Conservation (phyloP, 2,797 vertebrate genomes). For the Notolabrus celidotus region DNA sequence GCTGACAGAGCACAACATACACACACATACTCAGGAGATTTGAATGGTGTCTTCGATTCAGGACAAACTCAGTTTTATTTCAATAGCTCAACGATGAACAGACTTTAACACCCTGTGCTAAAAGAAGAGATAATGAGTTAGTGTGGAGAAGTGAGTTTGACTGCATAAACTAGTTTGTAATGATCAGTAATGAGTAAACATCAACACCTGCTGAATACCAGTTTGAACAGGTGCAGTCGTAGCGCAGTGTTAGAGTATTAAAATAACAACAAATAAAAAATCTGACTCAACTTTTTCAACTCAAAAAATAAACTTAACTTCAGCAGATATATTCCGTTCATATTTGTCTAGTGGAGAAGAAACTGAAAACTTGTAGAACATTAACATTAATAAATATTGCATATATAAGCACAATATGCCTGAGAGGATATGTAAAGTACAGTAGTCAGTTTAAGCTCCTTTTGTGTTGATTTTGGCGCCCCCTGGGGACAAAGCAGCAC, state of each 20-base stretch:
- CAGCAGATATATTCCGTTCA: neutral
- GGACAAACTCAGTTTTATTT: constrained; percentile 15
- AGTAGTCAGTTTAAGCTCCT: no score
- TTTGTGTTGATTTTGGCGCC: no score
- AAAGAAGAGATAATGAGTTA: constrained; percentile 4
- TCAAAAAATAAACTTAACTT: neutral
- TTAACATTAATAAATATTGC: no score
- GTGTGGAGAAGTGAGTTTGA: neutral
- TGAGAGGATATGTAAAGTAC: neutral
- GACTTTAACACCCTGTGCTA: neutral
- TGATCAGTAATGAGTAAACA: neutral
- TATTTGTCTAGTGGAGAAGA: neutral
- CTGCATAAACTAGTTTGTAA: neutral
- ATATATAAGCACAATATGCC: neutral
- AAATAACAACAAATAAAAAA: neutral
- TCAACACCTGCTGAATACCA: neutral
- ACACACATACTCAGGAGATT: constrained; percentile 59
- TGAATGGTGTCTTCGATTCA: constrained; percentile 16
- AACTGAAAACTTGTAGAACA: neutral
- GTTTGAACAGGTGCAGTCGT: neutral
- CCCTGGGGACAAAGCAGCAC: no score
- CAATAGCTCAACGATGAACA: neutral
- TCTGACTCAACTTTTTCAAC: neutral
- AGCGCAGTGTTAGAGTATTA: neutral
- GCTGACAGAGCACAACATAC: constrained; percentile 69